These are phyloP conservation scores for Agelaius phoeniceus DNA, from an alignment of 2,113 vertebrate genomes.

Conservation along the genomic window DNA sequence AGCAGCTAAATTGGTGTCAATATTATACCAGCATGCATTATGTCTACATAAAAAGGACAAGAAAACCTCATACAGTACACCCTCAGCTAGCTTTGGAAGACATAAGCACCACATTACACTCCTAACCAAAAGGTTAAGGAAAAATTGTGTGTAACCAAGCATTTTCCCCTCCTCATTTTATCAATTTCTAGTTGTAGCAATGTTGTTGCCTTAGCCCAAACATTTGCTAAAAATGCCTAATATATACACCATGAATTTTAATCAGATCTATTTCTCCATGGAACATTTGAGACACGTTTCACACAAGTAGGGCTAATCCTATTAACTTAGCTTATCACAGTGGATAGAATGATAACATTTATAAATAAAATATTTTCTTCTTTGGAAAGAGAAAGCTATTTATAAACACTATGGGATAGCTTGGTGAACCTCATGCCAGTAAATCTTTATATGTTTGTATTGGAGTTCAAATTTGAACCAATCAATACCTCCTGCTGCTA, in stretches of 20 bases:
- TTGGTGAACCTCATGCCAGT: not conserved
- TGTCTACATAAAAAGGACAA: not conserved
- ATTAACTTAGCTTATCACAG: not conserved
- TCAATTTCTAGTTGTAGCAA: not conserved
- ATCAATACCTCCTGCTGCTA: conserved; percentile 51
- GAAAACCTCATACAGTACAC: not conserved
- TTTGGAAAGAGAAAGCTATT: conserved; percentile 35
- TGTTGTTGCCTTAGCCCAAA: not conserved
- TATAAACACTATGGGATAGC: not conserved
- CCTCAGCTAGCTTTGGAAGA: not conserved
- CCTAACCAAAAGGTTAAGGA: not conserved
- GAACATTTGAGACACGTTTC: not conserved
- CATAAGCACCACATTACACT: not conserved
- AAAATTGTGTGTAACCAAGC: not conserved
- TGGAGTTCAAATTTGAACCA: conserved; percentile 1
- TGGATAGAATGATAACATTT: not conserved
- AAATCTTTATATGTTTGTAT: not conserved
- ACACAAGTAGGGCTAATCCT: not conserved
- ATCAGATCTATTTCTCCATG: not conserved
- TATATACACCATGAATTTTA: not conserved
- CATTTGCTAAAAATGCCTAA: not conserved
- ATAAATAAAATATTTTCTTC: conserved; percentile 56
- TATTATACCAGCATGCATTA: not conserved
- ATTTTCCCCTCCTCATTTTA: not conserved
- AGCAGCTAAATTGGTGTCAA: not conserved